Percentiles rank a stretch among this genome's conserved stretches.
Conservation (phyloP, 2,888 invertebrate species). For the Bursaphelenchus okinawaensis region DNA sequence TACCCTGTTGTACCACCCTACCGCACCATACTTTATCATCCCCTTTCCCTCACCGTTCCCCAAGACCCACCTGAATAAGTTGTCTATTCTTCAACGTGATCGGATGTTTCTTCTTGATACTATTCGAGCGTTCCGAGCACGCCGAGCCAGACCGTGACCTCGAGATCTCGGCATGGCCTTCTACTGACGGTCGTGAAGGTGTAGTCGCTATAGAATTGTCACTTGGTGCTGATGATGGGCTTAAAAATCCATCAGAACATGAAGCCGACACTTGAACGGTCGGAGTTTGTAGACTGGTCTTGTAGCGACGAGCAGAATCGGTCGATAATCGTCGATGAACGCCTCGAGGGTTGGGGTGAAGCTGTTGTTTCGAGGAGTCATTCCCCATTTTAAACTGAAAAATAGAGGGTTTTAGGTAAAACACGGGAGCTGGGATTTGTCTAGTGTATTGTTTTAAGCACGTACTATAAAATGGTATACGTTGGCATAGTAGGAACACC, state of each 20-base stretch:
- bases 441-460: too few relatives aligned
- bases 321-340: conserved; percentile 3
- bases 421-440: too few relatives aligned
- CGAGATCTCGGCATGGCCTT: neutral
- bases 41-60: conserved; percentile 14
- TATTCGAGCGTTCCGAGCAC: conserved; percentile 19
- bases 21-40: neutral
- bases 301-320: neutral
- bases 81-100: conserved; percentile 30
- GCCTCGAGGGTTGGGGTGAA: neutral
- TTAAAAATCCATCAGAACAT: conserved; percentile 1
- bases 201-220: neutral
- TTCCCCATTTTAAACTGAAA: conserved; percentile 8
- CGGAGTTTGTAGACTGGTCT: neutral
- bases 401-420: too few relatives aligned
- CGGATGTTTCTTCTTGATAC: conserved; percentile 24
- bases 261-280: neutral
- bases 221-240: neutral
- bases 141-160: conserved; percentile 9
- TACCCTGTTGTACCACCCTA: neutral
- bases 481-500: too few relatives aligned
- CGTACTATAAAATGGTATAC: too few relatives aligned
- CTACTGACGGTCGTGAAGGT: neutral
- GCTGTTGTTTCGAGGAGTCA: conserved; percentile 8
- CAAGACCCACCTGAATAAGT: conserved; percentile 41